Base-by-base conservation (phyloP, 2,888 invertebrate genomes). In the Ophion ellenae region DNA sequence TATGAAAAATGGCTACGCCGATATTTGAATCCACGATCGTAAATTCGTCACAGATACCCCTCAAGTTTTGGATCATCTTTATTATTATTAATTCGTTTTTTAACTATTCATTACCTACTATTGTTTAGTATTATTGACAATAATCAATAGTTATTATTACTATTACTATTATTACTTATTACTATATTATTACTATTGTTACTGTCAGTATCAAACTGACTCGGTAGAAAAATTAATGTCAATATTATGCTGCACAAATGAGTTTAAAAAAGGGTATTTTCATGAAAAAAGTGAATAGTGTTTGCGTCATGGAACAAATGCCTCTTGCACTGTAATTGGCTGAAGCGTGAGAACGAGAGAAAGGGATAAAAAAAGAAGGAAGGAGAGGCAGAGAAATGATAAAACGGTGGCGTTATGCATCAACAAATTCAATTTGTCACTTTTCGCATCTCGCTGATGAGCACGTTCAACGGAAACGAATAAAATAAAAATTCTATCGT, bases 1-100 rank as follows among this genome's bases (percentile, higher is more conserved):
- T 86, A 78, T 81, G 75, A 82, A 79, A 84, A 86, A 87, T 82
- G 69, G 73, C 28, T 82, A 75, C 59, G 83, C 70, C 67, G 78
- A 87, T 81, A 45, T 80, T 81, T 66, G 40, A 73, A 20, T 40
- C 28, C 32, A 36, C 28, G 66, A 28, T 57, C 14, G 45, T 64
- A 32, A 63, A 67, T 73, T 69, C 57, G 53, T 14, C n/a, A 63
- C 36, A 24, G 63, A 47, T 45, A 63, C 17, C 5, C 9, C 32
- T 20, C 0, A 40, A 59, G 53, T 71, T 73, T 61, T 1, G 10
- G n/a, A 28, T 14, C 11, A 14, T 47, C 10, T 47, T 11, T 14
- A 47, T 40, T 40, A 40, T 40, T 9, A 40, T 40, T 40, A 7
- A 40, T 40, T 40, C 40, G 40, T 1, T 7, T 40, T 40, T 40